These are phyloP conservation scores for Drosophila trichaetosa DNA, from an alignment of 2,888 invertebrate species.

Conservation along the genomic window DNA sequence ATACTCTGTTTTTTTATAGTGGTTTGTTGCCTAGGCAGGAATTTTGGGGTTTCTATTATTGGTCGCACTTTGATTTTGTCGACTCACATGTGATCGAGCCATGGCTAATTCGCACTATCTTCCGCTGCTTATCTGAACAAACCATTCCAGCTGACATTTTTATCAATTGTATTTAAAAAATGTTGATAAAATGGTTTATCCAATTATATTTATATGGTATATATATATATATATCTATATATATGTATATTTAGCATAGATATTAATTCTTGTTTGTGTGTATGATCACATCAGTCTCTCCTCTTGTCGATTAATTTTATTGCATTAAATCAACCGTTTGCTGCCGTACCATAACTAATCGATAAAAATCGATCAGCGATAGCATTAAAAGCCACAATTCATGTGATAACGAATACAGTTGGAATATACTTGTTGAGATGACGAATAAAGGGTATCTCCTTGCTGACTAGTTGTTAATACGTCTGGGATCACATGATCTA, in stretches of 20 bases:
- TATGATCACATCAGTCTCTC: not conserved
- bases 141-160: not conserved
- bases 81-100: slow-evolving; percentile 23
- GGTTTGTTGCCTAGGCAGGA: slow-evolving; percentile 43
- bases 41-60: slow-evolving; percentile 43
- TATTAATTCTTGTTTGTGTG: not conserved
- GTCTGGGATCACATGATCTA: not conserved
- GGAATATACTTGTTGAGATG: not conserved
- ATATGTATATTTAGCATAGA: not conserved
- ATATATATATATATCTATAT: not conserved
- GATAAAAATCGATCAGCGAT: not conserved
- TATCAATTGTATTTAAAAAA: not conserved
- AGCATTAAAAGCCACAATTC: not conserved
- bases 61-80: slow-evolving; percentile 47
- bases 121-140: slow-evolving; percentile 7
- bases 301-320: not conserved
- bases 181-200: not conserved
- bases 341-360: not conserved
- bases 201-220: not conserved
- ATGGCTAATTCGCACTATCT: slow-evolving; percentile 7
- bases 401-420: not conserved
- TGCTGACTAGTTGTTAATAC: not conserved
- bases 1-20: not conserved
- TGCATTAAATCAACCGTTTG: not conserved
- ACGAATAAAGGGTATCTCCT: not conserved